These are phyloP conservation scores for Pluvialis apricaria DNA, from an alignment of 2,113 vertebrate species.

Conservation along the genomic window DNA sequence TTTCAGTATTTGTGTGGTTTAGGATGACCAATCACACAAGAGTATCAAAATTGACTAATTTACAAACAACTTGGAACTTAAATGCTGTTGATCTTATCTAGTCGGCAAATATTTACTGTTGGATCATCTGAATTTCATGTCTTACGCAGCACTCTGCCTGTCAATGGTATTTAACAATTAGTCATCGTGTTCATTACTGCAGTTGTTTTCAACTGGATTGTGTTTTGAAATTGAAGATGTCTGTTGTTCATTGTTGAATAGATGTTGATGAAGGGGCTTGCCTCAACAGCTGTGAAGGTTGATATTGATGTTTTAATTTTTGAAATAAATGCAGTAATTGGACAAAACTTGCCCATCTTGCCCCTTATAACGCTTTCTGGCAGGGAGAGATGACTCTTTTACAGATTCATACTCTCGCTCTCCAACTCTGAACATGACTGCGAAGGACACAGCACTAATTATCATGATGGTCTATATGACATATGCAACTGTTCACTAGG, in stretches of 20 bases:
- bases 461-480: not conserved
- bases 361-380: not conserved
- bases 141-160: not conserved
- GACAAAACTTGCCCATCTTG: not conserved
- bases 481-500: not conserved
- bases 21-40: not conserved
- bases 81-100: not conserved
- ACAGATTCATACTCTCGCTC: not conserved
- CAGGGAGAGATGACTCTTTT: not conserved
- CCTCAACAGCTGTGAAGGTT: too few relatives aligned
- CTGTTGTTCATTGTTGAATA: rapidly evolving
- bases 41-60: not conserved
- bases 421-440: not conserved
- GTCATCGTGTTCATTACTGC: not conserved
- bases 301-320: not conserved
- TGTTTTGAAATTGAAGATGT: not conserved
- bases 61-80: not conserved
- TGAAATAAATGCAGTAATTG: not conserved
- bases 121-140: not conserved
- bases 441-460: not conserved
- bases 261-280: not conserved
- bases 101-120: not conserved
- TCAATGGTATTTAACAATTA: not conserved
- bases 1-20: not conserved
- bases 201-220: not conserved